These are phyloP conservation scores for Dilophus febrilis DNA, from an alignment of 2,888 invertebrate species.

Conservation along the genomic window DNA sequence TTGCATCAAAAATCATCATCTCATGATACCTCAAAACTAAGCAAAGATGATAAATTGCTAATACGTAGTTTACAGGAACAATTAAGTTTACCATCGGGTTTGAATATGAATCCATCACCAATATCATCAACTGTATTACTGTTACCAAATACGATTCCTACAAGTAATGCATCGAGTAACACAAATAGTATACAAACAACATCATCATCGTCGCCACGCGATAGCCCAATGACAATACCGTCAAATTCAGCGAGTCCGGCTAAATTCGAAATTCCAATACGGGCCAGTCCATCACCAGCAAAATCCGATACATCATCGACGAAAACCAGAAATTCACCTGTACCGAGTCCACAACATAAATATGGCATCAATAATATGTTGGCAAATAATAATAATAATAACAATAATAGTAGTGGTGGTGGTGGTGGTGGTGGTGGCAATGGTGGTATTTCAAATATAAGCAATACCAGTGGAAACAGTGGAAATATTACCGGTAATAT, in stretches of 20 bases:
- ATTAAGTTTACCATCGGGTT: slow-evolving; percentile 26
- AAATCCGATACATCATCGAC: slow-evolving; percentile 41
- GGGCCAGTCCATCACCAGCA: slow-evolving; percentile 40
- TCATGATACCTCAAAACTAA: slow-evolving; percentile 1
- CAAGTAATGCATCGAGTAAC: slow-evolving; percentile 1
- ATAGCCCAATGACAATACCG: slow-evolving; percentile 28
- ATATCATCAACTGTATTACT: slow-evolving; percentile 21
- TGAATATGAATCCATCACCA: slow-evolving; percentile 30
- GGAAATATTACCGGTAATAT: not conserved
- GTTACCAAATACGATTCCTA: slow-evolving; percentile 7
- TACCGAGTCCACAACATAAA: slow-evolving; percentile 30
- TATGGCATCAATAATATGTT: slow-evolving; percentile 28
- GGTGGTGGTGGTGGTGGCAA: too few species aligned
- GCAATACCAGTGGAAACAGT: not conserved
- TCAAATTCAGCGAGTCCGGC: slow-evolving; percentile 30
- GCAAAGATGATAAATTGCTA: slow-evolving; percentile 16
- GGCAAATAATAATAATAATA: slow-evolving; percentile 20
- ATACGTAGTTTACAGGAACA: slow-evolving; percentile 27
- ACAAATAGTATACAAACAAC: slow-evolving; percentile 15
- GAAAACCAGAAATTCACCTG: slow-evolving; percentile 34
- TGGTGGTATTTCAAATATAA: too few species aligned
- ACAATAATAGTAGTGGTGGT: not conserved
- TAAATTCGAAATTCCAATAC: slow-evolving; percentile 37
- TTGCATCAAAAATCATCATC: too few species aligned
- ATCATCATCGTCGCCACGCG: slow-evolving; percentile 21